Percentiles rank a stretch among this genome's conserved stretches.
These are phyloP conservation scores for Clusia tigrina DNA, from an alignment of 2,888 invertebrate genomes.

Conservation along the genomic window DNA sequence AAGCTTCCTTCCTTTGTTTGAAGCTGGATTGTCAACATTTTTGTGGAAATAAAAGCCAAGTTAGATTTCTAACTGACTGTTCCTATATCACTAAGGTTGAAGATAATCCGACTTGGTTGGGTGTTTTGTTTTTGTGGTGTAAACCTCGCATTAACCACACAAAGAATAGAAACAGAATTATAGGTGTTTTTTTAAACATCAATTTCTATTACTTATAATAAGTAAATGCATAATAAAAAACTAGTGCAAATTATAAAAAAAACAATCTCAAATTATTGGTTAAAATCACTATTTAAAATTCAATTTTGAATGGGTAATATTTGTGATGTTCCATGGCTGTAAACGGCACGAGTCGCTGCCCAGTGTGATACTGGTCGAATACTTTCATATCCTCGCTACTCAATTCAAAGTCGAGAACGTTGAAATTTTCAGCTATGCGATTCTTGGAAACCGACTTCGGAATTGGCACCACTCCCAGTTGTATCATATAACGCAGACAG, in stretches of 20 bases:
- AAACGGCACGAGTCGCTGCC: constrained; percentile 55
- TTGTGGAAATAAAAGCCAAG: too few species aligned
- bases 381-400: constrained; percentile 65
- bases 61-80: too few species aligned
- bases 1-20: too few species aligned
- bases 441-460: constrained; percentile 68
- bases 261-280: neutral
- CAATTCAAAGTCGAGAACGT: constrained; percentile 69
- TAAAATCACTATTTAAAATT: constrained; percentile 22
- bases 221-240: neutral
- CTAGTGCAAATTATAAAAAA: neutral
- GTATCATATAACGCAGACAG: constrained; percentile 70
- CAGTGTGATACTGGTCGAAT: constrained; percentile 50
- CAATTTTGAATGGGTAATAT: constrained; percentile 55
- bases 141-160: too few species aligned
- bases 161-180: too few species aligned
- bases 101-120: too few species aligned
- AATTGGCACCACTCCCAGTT: constrained; percentile 66
- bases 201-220: neutral
- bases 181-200: neutral
- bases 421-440: constrained; percentile 67
- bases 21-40: too few species aligned
- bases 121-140: too few species aligned
- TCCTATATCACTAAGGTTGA: too few species aligned
- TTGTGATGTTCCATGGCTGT: constrained; percentile 54